Conservation (phyloP, 2,797 vertebrate species). For the Danio albolineatus region DNA sequence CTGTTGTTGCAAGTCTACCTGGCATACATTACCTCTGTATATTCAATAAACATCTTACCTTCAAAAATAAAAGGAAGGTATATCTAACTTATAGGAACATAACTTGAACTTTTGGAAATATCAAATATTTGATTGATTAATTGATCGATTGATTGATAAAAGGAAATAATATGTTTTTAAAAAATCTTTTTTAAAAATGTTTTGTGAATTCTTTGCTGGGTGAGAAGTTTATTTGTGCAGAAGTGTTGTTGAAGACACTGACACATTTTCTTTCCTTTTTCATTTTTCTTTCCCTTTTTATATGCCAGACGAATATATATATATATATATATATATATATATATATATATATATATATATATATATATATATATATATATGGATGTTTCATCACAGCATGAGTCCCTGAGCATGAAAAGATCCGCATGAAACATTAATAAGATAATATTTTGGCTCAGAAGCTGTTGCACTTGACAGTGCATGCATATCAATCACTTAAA, state of each 20-base stretch:
- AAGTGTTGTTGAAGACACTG: neutral
- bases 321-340: too few relatives aligned
- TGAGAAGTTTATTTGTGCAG: constrained; percentile 2
- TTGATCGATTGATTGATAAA: too few relatives aligned
- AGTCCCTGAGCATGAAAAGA: constrained; percentile 20
- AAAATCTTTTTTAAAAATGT: neutral
- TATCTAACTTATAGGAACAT: too few relatives aligned
- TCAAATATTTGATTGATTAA: too few relatives aligned
- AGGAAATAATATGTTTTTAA: neutral
- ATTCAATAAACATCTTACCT: neutral
- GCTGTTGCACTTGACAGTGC: constrained; percentile 24
- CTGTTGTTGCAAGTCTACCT: too few relatives aligned
- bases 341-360: too few relatives aligned
- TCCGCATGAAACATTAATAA: constrained; percentile 26
- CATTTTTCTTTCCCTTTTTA: neutral
- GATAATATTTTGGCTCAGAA: constrained; percentile 11
- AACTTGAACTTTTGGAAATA: too few relatives aligned
- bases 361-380: too few relatives aligned
- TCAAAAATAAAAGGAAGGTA: neutral
- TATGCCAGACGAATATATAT: neutral
- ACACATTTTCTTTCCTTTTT: constrained; percentile 2
- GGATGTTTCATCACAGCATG: constrained; percentile 22
- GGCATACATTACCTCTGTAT: too few relatives aligned
- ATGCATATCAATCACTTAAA: constrained; percentile 8
- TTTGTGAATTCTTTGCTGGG: neutral